Conservation (phyloP, 2,888 invertebrate genomes). For the Labia minor region DNA sequence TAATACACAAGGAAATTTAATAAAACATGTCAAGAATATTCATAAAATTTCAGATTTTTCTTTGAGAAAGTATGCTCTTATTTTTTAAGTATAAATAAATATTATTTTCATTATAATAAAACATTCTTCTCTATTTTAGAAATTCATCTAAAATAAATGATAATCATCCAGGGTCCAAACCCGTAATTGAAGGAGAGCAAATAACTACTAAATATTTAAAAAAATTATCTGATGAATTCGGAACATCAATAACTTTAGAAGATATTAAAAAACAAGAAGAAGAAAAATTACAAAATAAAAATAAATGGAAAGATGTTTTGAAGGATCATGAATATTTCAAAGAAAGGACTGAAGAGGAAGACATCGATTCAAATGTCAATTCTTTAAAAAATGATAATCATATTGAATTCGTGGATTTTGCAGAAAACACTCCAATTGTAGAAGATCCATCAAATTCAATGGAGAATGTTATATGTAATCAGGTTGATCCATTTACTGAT, state of each 20-base stretch:
- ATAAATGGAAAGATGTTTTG: no score
- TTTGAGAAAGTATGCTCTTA: neutral
- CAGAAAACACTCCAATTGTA: no score
- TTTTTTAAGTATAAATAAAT: no score
- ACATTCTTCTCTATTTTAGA: neutral
- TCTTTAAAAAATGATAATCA: no score
- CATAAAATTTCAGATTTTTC: neutral
- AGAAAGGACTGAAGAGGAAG: no score
- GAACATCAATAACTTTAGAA: neutral
- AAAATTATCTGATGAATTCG: neutral
- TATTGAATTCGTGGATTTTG: no score
- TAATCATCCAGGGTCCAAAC: neutral
- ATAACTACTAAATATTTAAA: neutral
- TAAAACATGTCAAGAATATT: neutral
- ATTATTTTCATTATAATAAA: no score
- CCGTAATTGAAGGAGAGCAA: neutral
- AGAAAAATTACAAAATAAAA: neutral
- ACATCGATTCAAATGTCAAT: no score
- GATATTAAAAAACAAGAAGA: neutral
- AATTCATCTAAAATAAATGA: neutral
- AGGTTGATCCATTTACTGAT: neutral
- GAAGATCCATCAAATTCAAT: no score
- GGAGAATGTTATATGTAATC: no score
- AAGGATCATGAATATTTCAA: no score
- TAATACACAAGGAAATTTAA: neutral